Evolutionary conservation across 2,113 vertebrate species (phyloP), one percentile per base, ranked within the genome.

Genomic region (Mus spicilegus): DNA sequence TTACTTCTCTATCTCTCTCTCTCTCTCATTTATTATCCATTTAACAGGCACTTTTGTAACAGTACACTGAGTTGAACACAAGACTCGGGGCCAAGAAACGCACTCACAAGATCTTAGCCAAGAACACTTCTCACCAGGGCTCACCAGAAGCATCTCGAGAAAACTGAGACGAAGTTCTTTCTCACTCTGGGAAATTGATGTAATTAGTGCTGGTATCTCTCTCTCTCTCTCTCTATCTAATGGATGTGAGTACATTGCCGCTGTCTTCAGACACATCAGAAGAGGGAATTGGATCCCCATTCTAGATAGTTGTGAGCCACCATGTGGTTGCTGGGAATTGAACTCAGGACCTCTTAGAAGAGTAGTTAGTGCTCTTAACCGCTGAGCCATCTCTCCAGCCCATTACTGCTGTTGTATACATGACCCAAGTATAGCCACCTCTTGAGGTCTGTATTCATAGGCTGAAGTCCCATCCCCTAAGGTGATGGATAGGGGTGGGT

Each of bases 51-150:
- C 28, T 30, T 63, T 46, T 63, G 8, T 65, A 28, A 65, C 39
- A 84, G 20, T 84, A 39, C 56, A 30, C 33, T 26, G 6, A 24
- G 42, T 9, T n/a, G 42, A 39, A 36, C 19, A n/a, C 0, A 0
- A 70, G 5, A 6, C 49, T 7, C 49, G 49, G 49, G 49, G 49
- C 76, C 3, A 11, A 4, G 19, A 67, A 14, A 3, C 0, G 12
- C 1, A 0, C 1, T 19, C 2, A 0, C 36, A 0, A 17, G 58
- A 3, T 26, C 30, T 24, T 3, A 16, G 0, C 28, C 13, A 30
- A 33, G 5, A 56, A n/a, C 9, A 12, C 67, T 16, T 16, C 28
- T 11, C 28, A 36, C 51, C 7, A 33, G 7, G 12, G 54, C 84
- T 2, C 33, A 2, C 6, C 8, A 9, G 58, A 33, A n/a, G 36